Base-by-base conservation (phyloP, 1,140 invertebrate genomes). In the Zaprionus taronus region DNA sequence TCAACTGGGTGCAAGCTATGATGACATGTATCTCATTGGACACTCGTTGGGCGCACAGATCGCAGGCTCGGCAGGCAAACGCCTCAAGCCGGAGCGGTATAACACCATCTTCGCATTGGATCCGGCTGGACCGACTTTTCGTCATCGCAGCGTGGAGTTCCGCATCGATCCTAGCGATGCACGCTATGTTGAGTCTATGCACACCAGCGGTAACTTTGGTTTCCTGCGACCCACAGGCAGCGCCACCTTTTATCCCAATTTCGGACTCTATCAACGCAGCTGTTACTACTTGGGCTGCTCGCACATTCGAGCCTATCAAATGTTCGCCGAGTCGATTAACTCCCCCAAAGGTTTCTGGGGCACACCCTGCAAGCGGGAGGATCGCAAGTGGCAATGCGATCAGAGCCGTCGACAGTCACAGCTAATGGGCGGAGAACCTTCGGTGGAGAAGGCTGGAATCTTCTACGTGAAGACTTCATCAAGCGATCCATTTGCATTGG, bases 1-100 rank as follows among this genome's bases (percentile, higher is more conserved):
- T 0, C 53, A 66, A 2, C 66, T 80, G 0, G 58, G 56, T 9
- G 89, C 81, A 83, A 14, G 63, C 2, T 85, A 77, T 34, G 81
- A 93, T 2, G 92, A 94, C 53, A 94, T 97, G 67, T 96, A 98
- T 84, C 87, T 98, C 12, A 94, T 98, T 63, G 97, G 97, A 0
- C 97, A 98, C 93, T 97, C 97, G 75, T 93, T 98, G 7, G 97
- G 97, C 0, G 95, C 96, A 0, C 97, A 98, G 81, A 95, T 97
- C 17, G 95, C 96, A 1, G 96, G 97, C 1, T 96, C 96, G 66
- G 94, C 96, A 0, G 97, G 97, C 1, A 95, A 95, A 78, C 79
- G 92, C 7, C 72, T 94, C 6, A 94, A 93, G 1, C 94, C 94
- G 3, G 75, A 90, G 24, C 91, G 85, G 38, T 85, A 96, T 2